Percentiles rank a stretch among this genome's conserved stretches.
phyloP scores from a whole-genome alignment of 2,888 invertebrate genomes.

The Cantharis rustica region DNA sequence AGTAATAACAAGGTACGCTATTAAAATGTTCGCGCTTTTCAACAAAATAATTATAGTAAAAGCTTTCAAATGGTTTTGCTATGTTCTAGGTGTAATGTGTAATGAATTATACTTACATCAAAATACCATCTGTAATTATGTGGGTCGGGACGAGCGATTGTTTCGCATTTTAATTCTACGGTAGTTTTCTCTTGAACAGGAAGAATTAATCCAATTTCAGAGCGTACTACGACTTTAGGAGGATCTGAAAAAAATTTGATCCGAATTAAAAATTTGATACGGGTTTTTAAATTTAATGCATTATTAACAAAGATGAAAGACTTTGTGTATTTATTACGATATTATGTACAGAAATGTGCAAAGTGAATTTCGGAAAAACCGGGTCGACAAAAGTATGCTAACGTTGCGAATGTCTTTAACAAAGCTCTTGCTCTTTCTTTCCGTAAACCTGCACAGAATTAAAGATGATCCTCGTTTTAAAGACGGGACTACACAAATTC shows the following conservation, averaged over 20 bases:
- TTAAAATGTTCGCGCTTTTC: not conserved
- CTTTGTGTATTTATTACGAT: not conserved
- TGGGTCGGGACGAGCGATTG: slow-evolving; percentile 77
- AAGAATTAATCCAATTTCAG: slow-evolving; percentile 64
- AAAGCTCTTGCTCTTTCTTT: slow-evolving; percentile 32
- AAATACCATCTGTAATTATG: slow-evolving; percentile 79
- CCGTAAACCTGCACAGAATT: slow-evolving; percentile 40
- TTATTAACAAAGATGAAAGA: not conserved
- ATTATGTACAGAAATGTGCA: not conserved
- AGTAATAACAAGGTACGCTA: not conserved
- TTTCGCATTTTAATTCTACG: slow-evolving; percentile 77
- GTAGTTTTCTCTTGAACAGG: slow-evolving; percentile 71
- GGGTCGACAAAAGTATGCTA: slow-evolving; percentile 38
- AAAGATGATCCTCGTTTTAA: slow-evolving; percentile 41
- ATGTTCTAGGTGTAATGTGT: not conserved
- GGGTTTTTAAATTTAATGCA: not conserved
- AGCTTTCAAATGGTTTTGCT: not conserved
- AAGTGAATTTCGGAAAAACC: slow-evolving; percentile 39
- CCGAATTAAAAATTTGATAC: not conserved
- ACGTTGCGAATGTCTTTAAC: slow-evolving; percentile 44
- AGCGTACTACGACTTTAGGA: slow-evolving; percentile 73
- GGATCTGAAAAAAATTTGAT: slow-evolving; percentile 70
- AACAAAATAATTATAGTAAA: not conserved
- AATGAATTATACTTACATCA: slow-evolving; percentile 67
- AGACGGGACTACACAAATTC: slow-evolving; percentile 47